Conservation (phyloP, 2,797 vertebrate genomes). For the Aldrovandia affinis region DNA sequence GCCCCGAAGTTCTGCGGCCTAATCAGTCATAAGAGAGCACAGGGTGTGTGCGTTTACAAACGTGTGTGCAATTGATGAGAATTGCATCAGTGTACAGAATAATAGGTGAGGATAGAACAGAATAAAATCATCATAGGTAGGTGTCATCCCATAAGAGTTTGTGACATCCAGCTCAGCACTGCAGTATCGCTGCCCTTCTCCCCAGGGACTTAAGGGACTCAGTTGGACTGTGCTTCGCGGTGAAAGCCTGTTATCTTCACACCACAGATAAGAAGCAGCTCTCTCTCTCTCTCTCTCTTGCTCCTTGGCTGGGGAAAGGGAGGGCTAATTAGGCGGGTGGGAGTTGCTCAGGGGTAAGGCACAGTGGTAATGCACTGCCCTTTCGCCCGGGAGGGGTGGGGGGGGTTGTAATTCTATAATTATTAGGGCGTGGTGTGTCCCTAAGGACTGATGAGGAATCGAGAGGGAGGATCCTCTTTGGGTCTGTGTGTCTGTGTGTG, state of each 20-base stretch:
- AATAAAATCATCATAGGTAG: too few relatives aligned
- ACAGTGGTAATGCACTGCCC: conserved; percentile 29
- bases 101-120: too few relatives aligned
- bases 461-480: background rate
- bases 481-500: background rate
- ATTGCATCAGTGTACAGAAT: too few relatives aligned
- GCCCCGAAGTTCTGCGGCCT: too few relatives aligned
- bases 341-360: conserved; percentile 21
- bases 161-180: too few relatives aligned
- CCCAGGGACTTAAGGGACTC: background rate
- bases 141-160: too few relatives aligned
- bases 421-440: conserved; percentile 11
- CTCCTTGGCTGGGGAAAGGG: background rate
- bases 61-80: too few relatives aligned
- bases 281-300: background rate
- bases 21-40: too few relatives aligned
- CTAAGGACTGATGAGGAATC: background rate
- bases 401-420: background rate
- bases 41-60: too few relatives aligned
- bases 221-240: background rate
- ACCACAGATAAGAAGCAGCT: background rate
- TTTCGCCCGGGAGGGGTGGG: background rate
- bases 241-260: background rate
- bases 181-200: background rate
- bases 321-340: conserved; percentile 22